phyloP scores from a whole-genome alignment of 2,113 vertebrate species.

The Urocynchramus pylzowi region DNA sequence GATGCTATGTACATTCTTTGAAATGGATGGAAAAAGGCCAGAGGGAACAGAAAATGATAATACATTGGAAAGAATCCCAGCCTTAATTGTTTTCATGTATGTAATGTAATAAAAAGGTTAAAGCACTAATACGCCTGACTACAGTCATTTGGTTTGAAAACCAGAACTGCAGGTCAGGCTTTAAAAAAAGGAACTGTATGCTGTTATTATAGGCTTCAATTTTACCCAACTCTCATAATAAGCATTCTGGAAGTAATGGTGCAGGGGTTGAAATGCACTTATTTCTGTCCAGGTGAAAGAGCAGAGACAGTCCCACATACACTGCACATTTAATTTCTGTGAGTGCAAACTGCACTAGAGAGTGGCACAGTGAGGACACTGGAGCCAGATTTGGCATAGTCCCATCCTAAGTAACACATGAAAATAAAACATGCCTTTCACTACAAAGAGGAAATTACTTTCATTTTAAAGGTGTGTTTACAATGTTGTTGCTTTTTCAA shows the following conservation, averaged over 20 bases:
- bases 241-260: slow-evolving; percentile 16
- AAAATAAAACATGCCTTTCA: neutral
- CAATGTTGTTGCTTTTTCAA: slow-evolving; percentile 11
- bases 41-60: slow-evolving; percentile 72
- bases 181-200: slow-evolving; percentile 27
- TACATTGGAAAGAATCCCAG: slow-evolving; percentile 61
- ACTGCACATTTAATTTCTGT: neutral
- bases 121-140: slow-evolving; percentile 47
- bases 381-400: neutral
- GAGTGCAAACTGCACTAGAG: neutral
- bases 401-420: neutral
- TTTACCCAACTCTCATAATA: slow-evolving; percentile 42
- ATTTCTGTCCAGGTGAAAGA: neutral
- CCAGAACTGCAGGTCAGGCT: slow-evolving; percentile 59
- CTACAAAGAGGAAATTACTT: neutral
- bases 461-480: slow-evolving; percentile 14
- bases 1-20: slow-evolving; percentile 63
- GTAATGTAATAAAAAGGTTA: slow-evolving; percentile 69
- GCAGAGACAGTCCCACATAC: neutral
- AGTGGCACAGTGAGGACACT: neutral
- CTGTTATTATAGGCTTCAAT: slow-evolving; percentile 13
- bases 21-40: slow-evolving; percentile 73
- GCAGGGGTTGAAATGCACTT: neutral
- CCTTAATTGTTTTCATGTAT: slow-evolving; percentile 76
- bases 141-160: slow-evolving; percentile 60